A percentile compares a stretch with the other conserved stretches of the same genome.
Evolutionary conservation across 2,113 vertebrate species (phyloP).

Genomic region (Pavo muticus): DNA sequence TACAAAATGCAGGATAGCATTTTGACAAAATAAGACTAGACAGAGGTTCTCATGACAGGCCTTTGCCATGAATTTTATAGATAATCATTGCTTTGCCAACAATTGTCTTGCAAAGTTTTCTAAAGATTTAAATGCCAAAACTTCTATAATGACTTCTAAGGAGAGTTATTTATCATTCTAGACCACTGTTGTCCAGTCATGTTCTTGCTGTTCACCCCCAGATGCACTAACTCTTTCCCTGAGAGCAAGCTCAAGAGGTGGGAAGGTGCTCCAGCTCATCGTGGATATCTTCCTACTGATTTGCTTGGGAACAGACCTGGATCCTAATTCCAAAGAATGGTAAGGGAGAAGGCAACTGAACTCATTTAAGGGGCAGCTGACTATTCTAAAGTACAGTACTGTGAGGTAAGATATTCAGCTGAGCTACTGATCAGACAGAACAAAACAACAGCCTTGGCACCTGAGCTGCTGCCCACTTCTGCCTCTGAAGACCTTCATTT

Average conservation of each 20-base stretch:
- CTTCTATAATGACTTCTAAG: not conserved
- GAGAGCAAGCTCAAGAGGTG: not conserved
- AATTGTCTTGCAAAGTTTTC: not conserved
- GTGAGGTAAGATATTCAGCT: not conserved
- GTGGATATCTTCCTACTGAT: not conserved
- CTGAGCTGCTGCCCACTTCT: not conserved
- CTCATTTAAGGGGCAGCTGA: not conserved
- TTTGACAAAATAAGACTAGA: not conserved
- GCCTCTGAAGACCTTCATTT: not conserved
- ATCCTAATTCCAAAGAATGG: not conserved
- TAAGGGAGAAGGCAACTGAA: not conserved
- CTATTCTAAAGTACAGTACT: not conserved
- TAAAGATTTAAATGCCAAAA: not conserved
- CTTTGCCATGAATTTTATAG: not conserved
- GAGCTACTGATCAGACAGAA: not conserved
- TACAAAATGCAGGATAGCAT: not conserved
- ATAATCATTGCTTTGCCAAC: not conserved
- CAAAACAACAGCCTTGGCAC: not conserved
- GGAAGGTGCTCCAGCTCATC: not conserved
- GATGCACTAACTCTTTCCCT: not conserved
- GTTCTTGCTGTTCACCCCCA: not conserved
- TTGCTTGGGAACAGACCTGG: not conserved
- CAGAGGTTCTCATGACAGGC: not conserved
- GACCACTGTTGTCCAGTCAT: not conserved
- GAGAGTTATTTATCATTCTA: not conserved